Conservation (phyloP, 2,888 invertebrate species). For the Eupithecia pulchellata region DNA sequence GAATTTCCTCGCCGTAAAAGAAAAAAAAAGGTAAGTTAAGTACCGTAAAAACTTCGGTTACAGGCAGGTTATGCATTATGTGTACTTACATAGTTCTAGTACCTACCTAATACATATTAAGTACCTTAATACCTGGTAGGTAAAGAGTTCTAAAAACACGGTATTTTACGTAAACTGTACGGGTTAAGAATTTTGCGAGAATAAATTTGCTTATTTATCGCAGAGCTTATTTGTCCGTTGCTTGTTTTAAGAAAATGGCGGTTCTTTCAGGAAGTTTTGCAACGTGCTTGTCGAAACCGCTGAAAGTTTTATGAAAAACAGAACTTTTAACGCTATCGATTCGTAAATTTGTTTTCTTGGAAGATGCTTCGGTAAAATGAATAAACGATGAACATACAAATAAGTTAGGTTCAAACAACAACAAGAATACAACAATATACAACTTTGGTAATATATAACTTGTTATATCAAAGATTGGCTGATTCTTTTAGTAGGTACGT, state of each 20-base stretch:
- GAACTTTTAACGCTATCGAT: slow-evolving; percentile 12
- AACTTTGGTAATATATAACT: too few relatives aligned
- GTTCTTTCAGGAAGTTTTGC: slow-evolving; percentile 12
- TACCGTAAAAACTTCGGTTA: too few relatives aligned
- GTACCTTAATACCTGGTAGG: too few relatives aligned
- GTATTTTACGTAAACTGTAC: not conserved
- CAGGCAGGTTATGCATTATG: too few relatives aligned
- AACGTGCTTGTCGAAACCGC: not conserved
- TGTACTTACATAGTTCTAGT: too few relatives aligned
- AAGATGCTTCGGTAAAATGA: slow-evolving; percentile 11
- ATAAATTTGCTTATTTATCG: not conserved
- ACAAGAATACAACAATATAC: not conserved
- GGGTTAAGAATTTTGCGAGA: not conserved
- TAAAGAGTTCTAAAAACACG: too few relatives aligned
- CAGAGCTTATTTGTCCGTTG: not conserved
- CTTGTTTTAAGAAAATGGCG: not conserved
- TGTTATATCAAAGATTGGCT: too few relatives aligned
- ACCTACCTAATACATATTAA: too few relatives aligned
- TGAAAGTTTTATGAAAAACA: slow-evolving; percentile 12
- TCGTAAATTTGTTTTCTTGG: slow-evolving; percentile 7
- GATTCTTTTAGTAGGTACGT: not conserved
- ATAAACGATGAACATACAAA: not conserved
- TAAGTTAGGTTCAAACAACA: not conserved
- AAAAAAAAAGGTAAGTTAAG: too few relatives aligned
- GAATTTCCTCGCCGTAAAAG: too few relatives aligned